These are phyloP conservation scores for Cephus runcator DNA, from an alignment of 2,888 invertebrate species.

Conservation along the genomic window DNA sequence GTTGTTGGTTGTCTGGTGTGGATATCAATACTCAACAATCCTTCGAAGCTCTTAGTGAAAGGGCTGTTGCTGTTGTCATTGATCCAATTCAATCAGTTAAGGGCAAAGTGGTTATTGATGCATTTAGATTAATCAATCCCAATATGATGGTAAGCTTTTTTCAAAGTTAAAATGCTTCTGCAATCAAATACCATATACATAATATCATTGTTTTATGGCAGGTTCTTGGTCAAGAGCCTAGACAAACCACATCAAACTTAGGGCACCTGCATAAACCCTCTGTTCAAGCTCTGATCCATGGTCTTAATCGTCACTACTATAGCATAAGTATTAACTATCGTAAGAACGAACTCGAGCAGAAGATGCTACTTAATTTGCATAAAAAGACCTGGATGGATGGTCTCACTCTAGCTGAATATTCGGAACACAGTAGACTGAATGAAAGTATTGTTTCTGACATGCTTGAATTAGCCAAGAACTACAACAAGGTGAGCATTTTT, in stretches of 20 bases:
- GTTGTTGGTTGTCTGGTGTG: constrained; percentile 99
- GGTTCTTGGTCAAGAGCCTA: constrained; percentile 92
- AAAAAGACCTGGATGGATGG: constrained; percentile 99
- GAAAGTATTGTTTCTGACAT: constrained; percentile 95
- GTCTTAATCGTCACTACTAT: constrained; percentile 98
- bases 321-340: constrained; percentile 99
- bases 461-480: constrained; percentile 97
- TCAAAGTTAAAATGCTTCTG: background rate
- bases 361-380: constrained; percentile 98
- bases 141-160: constrained; percentile 88
- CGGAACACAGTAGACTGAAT: constrained; percentile 92
- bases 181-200: background rate
- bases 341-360: constrained; percentile 98
- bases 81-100: constrained; percentile 99
- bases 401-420: constrained; percentile 88
- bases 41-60: constrained; percentile 96
- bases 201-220: constrained; percentile 19
- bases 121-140: constrained; percentile 98
- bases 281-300: constrained; percentile 98
- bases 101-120: constrained; percentile 99
- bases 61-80: constrained; percentile 99
- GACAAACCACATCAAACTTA: constrained; percentile 98
- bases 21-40: constrained; percentile 99
- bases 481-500: constrained; percentile 78
- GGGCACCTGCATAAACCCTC: constrained; percentile 99